Conservation (phyloP, 2,888 invertebrate species). For the Cerastis rubricosa region DNA sequence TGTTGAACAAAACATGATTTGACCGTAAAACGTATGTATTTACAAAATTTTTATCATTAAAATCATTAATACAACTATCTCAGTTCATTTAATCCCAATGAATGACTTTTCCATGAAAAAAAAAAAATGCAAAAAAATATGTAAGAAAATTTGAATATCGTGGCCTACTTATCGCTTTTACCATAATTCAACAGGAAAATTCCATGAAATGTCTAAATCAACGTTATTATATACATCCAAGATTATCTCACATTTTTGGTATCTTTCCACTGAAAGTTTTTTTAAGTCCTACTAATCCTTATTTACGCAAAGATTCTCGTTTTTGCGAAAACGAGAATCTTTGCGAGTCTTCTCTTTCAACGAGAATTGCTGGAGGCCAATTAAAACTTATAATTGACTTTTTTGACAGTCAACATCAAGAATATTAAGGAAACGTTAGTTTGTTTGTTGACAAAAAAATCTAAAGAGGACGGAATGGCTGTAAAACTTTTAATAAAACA, state of each 20-base stretch:
- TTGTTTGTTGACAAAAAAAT: constrained; percentile 29
- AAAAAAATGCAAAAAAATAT: too few relatives aligned
- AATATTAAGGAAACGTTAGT: constrained; percentile 33
- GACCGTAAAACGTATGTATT: too few relatives aligned
- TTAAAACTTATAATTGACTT: constrained; percentile 67
- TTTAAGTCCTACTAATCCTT: constrained; percentile 24
- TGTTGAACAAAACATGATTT: too few relatives aligned
- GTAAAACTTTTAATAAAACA: neutral
- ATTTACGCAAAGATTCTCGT: constrained; percentile 33
- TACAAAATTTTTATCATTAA: too few relatives aligned
- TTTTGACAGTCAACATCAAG: constrained; percentile 50
- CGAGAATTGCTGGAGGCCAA: constrained; percentile 52
- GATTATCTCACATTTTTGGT: neutral
- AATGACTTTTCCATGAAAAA: too few relatives aligned
- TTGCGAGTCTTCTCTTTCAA: too few relatives aligned
- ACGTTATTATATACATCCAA: neutral
- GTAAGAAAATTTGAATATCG: too few relatives aligned
- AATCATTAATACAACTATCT: too few relatives aligned
- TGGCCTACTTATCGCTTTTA: too few relatives aligned
- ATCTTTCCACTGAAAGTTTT: constrained; percentile 1
- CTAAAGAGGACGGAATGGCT: neutral
- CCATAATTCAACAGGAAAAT: neutral
- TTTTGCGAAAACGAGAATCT: too few relatives aligned
- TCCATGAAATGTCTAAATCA: neutral
- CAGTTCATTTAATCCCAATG: too few relatives aligned